These are phyloP conservation scores for Brachyalestes nurse DNA, from an alignment of 2,797 vertebrate species.

Conservation along the genomic window DNA sequence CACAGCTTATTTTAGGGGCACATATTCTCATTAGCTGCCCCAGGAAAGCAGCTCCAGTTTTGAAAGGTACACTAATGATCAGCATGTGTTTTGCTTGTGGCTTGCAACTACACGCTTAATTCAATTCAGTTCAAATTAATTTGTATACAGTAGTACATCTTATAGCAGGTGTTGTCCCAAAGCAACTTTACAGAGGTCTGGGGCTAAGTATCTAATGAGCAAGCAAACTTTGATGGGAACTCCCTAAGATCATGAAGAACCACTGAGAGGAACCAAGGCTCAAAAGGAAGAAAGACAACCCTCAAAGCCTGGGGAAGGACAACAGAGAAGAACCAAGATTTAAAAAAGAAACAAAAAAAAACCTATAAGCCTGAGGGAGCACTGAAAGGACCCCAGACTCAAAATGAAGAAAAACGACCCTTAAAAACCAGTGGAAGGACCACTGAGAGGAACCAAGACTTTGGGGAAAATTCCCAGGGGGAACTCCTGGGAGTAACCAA, in stretches of 20 bases:
- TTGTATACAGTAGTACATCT: not conserved
- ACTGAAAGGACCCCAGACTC: not conserved
- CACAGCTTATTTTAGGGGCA: constrained; percentile 11
- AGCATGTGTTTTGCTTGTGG: not conserved
- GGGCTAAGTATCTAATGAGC: not conserved
- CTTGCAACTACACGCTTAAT: not conserved
- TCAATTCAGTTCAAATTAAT: not conserved
- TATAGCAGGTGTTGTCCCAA: not conserved
- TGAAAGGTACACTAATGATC: not conserved
- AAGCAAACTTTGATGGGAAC: not conserved
- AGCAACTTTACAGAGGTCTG: not conserved
- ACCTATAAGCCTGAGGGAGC: too few species aligned
- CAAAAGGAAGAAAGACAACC: not conserved
- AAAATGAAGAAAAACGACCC: too few species aligned
- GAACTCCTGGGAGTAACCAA: not conserved
- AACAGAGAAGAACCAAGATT: not conserved
- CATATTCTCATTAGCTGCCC: constrained; percentile 7
- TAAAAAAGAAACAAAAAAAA: not conserved
- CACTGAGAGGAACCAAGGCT: not conserved
- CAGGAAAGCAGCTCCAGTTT: constrained; percentile 10
- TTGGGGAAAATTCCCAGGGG: not conserved
- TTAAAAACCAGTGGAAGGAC: not conserved
- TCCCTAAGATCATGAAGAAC: not conserved
- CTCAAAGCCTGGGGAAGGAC: not conserved
- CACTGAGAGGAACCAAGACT: not conserved